These are phyloP conservation scores for Pterocles gutturalis DNA, from an alignment of 2,113 vertebrate genomes.

Conservation along the genomic window DNA sequence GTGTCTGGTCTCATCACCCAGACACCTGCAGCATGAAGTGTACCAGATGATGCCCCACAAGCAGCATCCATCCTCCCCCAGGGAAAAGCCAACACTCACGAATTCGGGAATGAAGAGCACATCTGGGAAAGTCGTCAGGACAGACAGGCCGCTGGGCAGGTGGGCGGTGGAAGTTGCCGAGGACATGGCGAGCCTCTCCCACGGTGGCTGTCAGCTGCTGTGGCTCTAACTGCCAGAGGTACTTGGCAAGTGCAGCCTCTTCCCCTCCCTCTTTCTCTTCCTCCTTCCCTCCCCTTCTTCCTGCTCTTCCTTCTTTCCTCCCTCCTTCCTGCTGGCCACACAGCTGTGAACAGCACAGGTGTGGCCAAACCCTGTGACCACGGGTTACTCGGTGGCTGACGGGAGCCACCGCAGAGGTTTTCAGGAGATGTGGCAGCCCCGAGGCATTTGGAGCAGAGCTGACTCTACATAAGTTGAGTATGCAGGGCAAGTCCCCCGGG, in stretches of 20 bases:
- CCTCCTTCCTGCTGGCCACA: not conserved
- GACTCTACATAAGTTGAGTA: not conserved
- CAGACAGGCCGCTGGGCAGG: constrained; percentile 23
- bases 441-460: not conserved
- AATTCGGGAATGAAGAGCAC: constrained; percentile 60
- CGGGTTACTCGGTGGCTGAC: too few relatives aligned
- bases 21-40: accelerated
- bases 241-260: not conserved
- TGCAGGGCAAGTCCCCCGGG: not conserved
- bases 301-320: not conserved
- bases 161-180: not conserved
- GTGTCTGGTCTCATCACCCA: not conserved
- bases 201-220: accelerated
- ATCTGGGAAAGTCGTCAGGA: constrained; percentile 42
- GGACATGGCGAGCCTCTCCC: not conserved
- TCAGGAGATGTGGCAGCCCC: not conserved
- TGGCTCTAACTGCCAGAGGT: not conserved
- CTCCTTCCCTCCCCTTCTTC: not conserved
- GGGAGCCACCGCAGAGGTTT: not conserved
- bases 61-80: not conserved
- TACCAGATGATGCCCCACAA: not conserved
- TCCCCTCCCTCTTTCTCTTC: not conserved
- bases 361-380: not conserved
- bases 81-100: not conserved
- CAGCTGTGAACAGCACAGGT: not conserved